phyloP scores from a whole-genome alignment of 2,113 vertebrate species.

The Oreochromis niloticus region DNA sequence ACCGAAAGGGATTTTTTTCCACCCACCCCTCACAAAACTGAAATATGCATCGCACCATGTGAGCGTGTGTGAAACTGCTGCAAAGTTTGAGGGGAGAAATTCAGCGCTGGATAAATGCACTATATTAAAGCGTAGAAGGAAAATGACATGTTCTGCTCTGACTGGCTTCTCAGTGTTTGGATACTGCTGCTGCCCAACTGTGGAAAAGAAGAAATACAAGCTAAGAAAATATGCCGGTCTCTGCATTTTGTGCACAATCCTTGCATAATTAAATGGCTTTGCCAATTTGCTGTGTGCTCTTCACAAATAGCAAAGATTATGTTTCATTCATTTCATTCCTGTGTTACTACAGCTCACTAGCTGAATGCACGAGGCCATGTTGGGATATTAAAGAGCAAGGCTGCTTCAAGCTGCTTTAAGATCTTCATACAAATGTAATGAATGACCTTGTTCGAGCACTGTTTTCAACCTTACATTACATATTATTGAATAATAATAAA shows the following conservation, averaged over 20 bases:
- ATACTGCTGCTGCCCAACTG: not conserved
- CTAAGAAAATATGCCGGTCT: not conserved
- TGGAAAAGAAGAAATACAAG: not conserved
- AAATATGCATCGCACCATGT: not conserved
- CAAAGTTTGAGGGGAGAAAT: not conserved
- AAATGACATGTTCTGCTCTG: not conserved
- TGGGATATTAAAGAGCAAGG: not conserved
- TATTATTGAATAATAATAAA: not conserved
- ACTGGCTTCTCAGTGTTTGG: not conserved
- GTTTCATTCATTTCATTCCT: not conserved
- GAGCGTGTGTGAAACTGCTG: not conserved
- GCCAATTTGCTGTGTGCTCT: not conserved
- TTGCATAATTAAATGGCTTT: not conserved
- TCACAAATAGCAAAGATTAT: not conserved
- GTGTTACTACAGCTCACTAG: not conserved
- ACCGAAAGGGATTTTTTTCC: not conserved
- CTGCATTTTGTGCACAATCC: not conserved
- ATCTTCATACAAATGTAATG: not conserved
- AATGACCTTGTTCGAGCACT: accelerated
- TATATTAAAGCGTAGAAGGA: not conserved
- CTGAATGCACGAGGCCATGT: not conserved
- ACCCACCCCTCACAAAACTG: not conserved
- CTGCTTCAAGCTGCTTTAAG: not conserved
- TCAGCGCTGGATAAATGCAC: not conserved
- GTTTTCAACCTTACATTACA: not conserved